These are phyloP conservation scores for Parnassius apollo DNA, from an alignment of 2,888 invertebrate genomes.

Conservation along the genomic window DNA sequence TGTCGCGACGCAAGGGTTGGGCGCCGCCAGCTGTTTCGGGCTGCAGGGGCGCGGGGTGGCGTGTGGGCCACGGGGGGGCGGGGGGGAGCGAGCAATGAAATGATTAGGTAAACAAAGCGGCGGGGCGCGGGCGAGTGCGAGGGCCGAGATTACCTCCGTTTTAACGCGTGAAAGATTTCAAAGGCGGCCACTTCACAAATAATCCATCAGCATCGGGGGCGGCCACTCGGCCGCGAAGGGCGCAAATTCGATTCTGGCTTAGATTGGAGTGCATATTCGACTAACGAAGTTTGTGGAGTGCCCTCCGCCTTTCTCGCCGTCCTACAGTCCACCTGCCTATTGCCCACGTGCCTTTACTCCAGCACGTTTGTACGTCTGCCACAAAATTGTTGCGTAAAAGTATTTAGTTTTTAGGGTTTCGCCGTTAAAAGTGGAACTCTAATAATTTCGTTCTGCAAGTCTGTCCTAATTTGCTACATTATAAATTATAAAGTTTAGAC, in stretches of 20 bases:
- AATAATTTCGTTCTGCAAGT: too few species aligned
- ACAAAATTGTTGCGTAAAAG: not conserved
- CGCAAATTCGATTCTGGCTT: conserved; percentile 68
- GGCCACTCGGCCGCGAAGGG: conserved; percentile 40
- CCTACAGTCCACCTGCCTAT: not conserved
- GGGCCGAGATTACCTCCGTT: conserved; percentile 75
- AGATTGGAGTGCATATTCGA: conserved; percentile 77
- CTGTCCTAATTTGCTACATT: too few species aligned
- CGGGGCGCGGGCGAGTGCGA: conserved; percentile 32
- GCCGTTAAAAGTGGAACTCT: too few species aligned
- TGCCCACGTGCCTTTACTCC: not conserved
- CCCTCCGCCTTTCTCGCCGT: conserved; percentile 18
- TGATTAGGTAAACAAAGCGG: conserved; percentile 76
- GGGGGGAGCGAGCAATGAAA: conserved; percentile 52
- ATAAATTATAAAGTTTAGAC: too few species aligned
- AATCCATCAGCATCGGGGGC: conserved; percentile 74
- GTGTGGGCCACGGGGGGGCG: conserved; percentile 1
- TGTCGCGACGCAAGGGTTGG: conserved; percentile 41
- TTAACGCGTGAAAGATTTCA: conserved; percentile 79
- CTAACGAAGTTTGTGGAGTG: conserved; percentile 62
- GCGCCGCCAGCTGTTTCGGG: conserved; percentile 32
- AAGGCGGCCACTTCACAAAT: conserved; percentile 75
- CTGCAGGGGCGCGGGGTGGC: conserved; percentile 11
- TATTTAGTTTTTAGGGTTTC: too few species aligned
- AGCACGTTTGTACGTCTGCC: not conserved